Evolutionary conservation across 1,140 invertebrate genomes (phyloP).

Genomic region (Drosophila obscura): DNA sequence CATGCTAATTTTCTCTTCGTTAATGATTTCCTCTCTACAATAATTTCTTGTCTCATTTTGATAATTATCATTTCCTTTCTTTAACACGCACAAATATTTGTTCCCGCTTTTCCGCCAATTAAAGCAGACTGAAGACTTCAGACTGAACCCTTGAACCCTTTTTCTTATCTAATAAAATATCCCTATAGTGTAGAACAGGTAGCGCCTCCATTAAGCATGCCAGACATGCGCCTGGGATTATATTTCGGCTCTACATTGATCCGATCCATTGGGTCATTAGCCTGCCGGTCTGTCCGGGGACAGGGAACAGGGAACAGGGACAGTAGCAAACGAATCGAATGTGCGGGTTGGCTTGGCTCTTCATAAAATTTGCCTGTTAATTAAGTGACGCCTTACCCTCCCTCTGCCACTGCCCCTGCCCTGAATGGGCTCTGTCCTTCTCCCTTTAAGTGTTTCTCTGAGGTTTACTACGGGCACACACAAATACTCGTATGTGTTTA

Average conservation of each 20-base stretch:
- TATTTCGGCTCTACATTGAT: slow-evolving; percentile 18
- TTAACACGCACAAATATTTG: slow-evolving; percentile 23
- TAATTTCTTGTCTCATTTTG: slow-evolving; percentile 22
- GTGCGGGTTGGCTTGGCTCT: slow-evolving; percentile 13
- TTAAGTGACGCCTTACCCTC: slow-evolving; percentile 35
- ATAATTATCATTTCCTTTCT: slow-evolving; percentile 64
- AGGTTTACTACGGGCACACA: slow-evolving; percentile 18
- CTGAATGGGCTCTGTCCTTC: background rate
- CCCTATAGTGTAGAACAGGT: slow-evolving; percentile 35
- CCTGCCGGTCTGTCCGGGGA: background rate
- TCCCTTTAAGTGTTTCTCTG: slow-evolving; percentile 27
- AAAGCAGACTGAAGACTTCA: slow-evolving; percentile 20
- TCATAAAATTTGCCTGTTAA: slow-evolving; percentile 57
- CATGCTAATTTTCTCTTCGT: slow-evolving; percentile 26
- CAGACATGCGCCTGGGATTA: slow-evolving; percentile 48
- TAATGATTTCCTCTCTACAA: slow-evolving; percentile 32
- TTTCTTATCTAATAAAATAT: slow-evolving; percentile 18
- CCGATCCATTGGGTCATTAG: slow-evolving; percentile 51
- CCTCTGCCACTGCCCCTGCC: no score
- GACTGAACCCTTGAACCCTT: slow-evolving; percentile 20
- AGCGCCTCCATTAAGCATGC: slow-evolving; percentile 45
- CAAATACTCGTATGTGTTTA: slow-evolving; percentile 18
- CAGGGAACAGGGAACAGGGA: slow-evolving; percentile 32
- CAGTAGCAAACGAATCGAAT: slow-evolving; percentile 43
- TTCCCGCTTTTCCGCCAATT: slow-evolving; percentile 49